Base-by-base conservation (phyloP, 2,797 vertebrate genomes). In the Acridotheres tristis region DNA sequence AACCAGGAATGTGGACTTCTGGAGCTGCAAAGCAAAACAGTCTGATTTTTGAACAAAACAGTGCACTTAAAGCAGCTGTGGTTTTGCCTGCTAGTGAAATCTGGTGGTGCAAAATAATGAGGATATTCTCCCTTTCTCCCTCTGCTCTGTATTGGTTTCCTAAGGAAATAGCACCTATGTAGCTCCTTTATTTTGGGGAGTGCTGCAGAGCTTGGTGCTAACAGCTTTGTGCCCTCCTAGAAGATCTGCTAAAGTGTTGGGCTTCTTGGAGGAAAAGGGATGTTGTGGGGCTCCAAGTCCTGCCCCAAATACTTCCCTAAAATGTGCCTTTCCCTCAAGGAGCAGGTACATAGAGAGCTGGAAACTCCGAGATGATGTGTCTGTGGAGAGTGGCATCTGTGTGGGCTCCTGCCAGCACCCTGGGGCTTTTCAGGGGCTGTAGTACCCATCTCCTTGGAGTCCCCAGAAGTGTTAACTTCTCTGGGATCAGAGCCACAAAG, bases 281-380 rank as follows among this genome's bases (percentile, higher is more conserved):
- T 32, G 17, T 42, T 69, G 43, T 17, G 54, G 21, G 20, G 19
- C 61, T 55, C 6, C 1, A 12, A 69, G 68, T 58, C 29, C 36
- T 36, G 48, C 14, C 25, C 36, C 48, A 74, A 15, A n/a, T 43
- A 29, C 38, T 42, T 50, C 26, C 15, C 40, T 62, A 26, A 81
- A 77, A 42, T 26, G 25, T 7, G 0, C 13, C 0, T 0, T 77
- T 89, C 29, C 62, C 38, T 65, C 62, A 23, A 20, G 54, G 55
- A 57, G 18, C 11, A 19, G 77, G 30, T 72, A n/a, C 23, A 9
- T 18, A 23, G 0, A 2, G 53, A 22, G 26, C 62, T 75, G 71
- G 69, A 51, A 86, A 48, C 22, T 16, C 45, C 16, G 40, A 38
- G 53, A 50, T 77, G 36, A 23, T 40, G 65, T 72, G 34, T 36